Conservation (phyloP, 2,113 vertebrate species). For the Charadrius vociferus region DNA sequence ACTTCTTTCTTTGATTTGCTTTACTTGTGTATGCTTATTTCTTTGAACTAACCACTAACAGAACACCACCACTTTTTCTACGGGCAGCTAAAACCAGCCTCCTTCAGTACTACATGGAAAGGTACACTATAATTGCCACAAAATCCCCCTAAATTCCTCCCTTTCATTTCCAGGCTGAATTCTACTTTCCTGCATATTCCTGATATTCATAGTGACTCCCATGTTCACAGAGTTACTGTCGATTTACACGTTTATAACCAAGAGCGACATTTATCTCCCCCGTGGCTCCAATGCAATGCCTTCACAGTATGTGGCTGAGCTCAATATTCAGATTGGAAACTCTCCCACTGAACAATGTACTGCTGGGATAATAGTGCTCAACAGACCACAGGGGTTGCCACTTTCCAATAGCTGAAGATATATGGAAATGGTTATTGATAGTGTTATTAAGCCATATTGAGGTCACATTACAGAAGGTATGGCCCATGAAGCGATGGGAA, state of each 20-base stretch:
- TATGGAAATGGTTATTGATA: not conserved
- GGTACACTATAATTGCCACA: not conserved
- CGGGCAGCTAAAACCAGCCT: not conserved
- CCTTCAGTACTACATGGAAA: not conserved
- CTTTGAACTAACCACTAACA: not conserved
- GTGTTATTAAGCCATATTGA: not conserved
- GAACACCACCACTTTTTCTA: not conserved
- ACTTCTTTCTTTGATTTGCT: not conserved
- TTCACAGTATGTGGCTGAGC: not conserved
- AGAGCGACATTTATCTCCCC: not conserved
- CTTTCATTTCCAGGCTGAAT: not conserved
- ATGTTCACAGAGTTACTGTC: not conserved
- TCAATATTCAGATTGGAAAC: not conserved
- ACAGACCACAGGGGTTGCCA: not conserved
- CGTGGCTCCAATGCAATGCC: not conserved
- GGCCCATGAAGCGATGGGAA: not conserved
- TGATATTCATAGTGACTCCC: not conserved
- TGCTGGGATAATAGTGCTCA: not conserved
- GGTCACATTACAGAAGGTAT: not conserved
- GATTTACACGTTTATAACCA: not conserved
- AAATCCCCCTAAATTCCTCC: not conserved
- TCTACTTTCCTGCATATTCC: not conserved
- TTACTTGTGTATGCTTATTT: not conserved
- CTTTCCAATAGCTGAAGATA: not conserved
- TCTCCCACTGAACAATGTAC: not conserved